Percentiles rank a stretch among this genome's conserved stretches.
Conservation (phyloP, 1,140 invertebrate genomes). For the Hermetia illucens region DNA sequence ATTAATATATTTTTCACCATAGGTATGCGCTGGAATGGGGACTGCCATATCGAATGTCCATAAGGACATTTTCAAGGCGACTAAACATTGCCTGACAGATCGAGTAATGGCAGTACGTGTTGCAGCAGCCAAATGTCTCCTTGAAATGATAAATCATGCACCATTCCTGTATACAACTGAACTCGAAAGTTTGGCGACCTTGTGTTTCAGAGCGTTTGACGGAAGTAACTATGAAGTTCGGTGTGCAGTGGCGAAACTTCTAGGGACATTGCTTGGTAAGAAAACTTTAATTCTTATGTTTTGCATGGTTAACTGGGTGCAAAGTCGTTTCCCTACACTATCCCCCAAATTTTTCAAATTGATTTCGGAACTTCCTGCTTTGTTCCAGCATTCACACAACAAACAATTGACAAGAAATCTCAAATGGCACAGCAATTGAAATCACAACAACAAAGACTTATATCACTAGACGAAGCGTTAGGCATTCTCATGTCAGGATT, state of each 20-base stretch:
- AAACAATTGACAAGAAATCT: slow-evolving; percentile 16
- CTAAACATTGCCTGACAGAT: slow-evolving; percentile 72
- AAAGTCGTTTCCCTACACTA: too few species aligned
- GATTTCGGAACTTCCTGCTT: too few species aligned
- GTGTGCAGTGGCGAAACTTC: slow-evolving; percentile 77
- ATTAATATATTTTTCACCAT: slow-evolving; percentile 13
- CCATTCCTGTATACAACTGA: slow-evolving; percentile 80
- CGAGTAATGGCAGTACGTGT: slow-evolving; percentile 80
- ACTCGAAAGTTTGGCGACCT: slow-evolving; percentile 73
- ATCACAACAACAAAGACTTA: slow-evolving; percentile 30
- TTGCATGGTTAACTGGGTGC: too few species aligned
- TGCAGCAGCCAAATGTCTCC: slow-evolving; percentile 77
- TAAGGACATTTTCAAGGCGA: slow-evolving; percentile 85
- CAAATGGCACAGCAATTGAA: slow-evolving; percentile 14
- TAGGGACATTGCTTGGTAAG: slow-evolving; percentile 58
- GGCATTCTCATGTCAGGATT: slow-evolving; percentile 90
- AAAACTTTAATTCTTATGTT: too few species aligned
- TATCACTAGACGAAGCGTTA: slow-evolving; percentile 85
- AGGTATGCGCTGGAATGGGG: slow-evolving; percentile 70
- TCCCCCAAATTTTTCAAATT: too few species aligned
- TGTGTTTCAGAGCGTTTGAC: slow-evolving; percentile 85
- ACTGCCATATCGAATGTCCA: slow-evolving; percentile 72
- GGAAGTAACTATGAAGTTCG: slow-evolving; percentile 90
- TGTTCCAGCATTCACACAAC: slow-evolving; percentile 56
- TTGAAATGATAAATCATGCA: slow-evolving; percentile 79